Conservation (phyloP, 2,113 vertebrate species). For the Psittacara wagleri region DNA sequence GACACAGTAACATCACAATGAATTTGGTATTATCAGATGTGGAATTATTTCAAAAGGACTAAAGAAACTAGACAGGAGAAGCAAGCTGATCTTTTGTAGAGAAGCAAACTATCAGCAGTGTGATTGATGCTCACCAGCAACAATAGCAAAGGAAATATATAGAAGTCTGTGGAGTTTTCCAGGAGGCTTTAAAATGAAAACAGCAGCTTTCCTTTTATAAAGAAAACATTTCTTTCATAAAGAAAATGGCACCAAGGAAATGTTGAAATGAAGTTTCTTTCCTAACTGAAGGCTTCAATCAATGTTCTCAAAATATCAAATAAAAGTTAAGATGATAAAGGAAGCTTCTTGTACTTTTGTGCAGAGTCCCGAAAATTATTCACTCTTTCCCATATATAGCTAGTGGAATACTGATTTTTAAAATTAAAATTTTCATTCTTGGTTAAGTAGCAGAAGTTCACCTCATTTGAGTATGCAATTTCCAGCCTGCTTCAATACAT, state of each 20-base stretch:
- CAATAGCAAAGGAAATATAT: constrained; percentile 73
- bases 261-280: background rate
- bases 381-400: background rate
- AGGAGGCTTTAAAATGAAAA: background rate
- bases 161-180: background rate
- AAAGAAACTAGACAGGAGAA: constrained; percentile 47
- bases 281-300: background rate
- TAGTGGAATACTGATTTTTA: background rate
- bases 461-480: background rate
- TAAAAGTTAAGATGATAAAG: background rate
- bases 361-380: background rate
- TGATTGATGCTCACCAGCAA: constrained; percentile 18
- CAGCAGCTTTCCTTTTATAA: background rate
- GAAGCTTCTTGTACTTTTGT: background rate
- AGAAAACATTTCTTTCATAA: background rate
- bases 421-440: background rate
- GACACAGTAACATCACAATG: background rate
- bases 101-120: constrained; percentile 13
- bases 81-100: constrained; percentile 14
- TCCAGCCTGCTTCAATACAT: background rate
- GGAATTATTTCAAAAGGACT: background rate
- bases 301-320: background rate
- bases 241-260: constrained; percentile 14
- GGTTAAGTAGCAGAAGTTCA: background rate
- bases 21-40: background rate